These are phyloP conservation scores for Gopherus flavomarginatus DNA, from an alignment of 2,113 vertebrate species.

Conservation along the genomic window DNA sequence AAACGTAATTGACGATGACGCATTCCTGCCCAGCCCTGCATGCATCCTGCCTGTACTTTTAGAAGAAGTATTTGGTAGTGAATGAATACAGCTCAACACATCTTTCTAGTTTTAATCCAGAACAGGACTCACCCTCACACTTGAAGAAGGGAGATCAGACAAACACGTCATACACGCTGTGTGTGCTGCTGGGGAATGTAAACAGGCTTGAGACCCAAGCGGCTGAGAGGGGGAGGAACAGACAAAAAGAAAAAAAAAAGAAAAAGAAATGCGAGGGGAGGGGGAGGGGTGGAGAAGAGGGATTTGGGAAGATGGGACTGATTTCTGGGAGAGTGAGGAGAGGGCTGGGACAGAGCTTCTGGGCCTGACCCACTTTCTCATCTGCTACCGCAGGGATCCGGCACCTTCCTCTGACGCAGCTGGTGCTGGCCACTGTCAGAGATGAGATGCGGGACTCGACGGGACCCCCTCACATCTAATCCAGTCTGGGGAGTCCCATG, in stretches of 20 bases:
- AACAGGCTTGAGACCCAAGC: not conserved
- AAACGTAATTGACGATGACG: not conserved
- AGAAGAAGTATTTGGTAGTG: not conserved
- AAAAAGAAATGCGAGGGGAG: not conserved
- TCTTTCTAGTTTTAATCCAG: not conserved
- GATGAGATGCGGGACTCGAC: not conserved
- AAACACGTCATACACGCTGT: not conserved
- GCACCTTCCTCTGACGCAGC: not conserved
- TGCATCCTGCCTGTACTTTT: not conserved
- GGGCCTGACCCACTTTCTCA: not conserved
- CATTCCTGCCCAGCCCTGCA: not conserved
- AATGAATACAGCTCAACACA: not conserved
- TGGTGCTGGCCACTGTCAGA: not conserved
- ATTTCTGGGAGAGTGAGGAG: not conserved
- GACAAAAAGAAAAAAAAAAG: not conserved
- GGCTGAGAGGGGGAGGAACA: not conserved
- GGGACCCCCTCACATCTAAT: not conserved
- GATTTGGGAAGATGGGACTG: not conserved
- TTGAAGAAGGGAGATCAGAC: not conserved
- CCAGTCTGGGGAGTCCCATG: not conserved
- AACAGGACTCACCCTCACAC: not conserved
- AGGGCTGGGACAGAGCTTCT: not conserved
- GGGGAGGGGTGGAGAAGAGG: not conserved
- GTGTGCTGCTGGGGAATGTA: not conserved
- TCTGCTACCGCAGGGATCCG: not conserved